phyloP scores from a whole-genome alignment of 2,888 invertebrate species.

The Omphaloscelis lunosa region DNA sequence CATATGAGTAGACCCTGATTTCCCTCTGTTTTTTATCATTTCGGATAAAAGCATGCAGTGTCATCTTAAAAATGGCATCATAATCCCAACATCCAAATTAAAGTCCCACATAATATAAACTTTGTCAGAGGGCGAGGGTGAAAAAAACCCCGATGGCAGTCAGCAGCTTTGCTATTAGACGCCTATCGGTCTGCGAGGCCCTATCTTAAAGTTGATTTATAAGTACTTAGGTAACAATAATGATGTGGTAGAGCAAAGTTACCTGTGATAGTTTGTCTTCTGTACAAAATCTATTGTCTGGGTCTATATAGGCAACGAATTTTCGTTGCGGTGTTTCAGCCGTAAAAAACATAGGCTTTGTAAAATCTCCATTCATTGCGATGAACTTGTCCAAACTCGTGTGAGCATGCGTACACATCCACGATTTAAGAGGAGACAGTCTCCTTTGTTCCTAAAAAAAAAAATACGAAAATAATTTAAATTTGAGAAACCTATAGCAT shows the following conservation, averaged over 20 bases:
- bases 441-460: constrained; percentile 92
- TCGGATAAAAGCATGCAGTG: too few relatives aligned
- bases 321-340: constrained; percentile 96
- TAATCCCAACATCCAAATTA: too few relatives aligned
- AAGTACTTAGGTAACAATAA: neutral
- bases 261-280: constrained; percentile 99
- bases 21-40: too few relatives aligned
- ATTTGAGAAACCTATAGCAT: neutral
- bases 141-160: neutral
- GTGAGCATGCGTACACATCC: constrained; percentile 97
- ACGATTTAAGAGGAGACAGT: constrained; percentile 96
- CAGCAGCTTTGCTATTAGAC: neutral
- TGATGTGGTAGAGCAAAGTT: constrained; percentile 20
- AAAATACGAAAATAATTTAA: constrained; percentile 8
- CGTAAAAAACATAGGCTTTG: constrained; percentile 95
- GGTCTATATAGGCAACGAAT: constrained; percentile 98
- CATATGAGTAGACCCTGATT: too few relatives aligned
- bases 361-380: constrained; percentile 91
- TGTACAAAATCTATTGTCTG: constrained; percentile 95
- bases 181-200: neutral
- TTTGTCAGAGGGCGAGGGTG: neutral
- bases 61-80: too few relatives aligned
- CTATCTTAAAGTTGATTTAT: neutral
- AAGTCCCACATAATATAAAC: too few relatives aligned
- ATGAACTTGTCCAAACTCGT: constrained; percentile 96